Percentiles rank a stretch among this genome's conserved stretches.
Conservation (phyloP, 1,140 invertebrate species). For the Pseudomyrmex cubaensis region DNA sequence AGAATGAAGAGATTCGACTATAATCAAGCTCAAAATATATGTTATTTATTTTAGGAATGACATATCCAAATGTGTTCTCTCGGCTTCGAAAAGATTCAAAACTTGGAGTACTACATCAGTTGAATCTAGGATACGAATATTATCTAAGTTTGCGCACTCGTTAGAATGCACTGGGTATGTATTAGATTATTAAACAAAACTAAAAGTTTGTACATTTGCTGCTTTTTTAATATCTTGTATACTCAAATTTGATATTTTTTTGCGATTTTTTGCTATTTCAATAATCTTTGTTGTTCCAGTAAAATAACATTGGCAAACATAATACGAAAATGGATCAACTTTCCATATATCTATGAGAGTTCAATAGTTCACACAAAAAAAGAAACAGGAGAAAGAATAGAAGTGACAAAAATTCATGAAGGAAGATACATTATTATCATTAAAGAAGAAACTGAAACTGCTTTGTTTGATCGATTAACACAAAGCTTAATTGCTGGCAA, state of each 20-base stretch:
- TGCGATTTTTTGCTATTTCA: background rate
- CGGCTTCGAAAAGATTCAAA: conserved; percentile 20
- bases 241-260: background rate
- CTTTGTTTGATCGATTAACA: conserved; percentile 6
- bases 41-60: conserved; percentile 18
- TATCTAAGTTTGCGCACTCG: background rate
- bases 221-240: background rate
- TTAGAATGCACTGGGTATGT: conserved; percentile 19
- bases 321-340: background rate
- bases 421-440: background rate
- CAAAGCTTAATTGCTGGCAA: conserved; percentile 29
- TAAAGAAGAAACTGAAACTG: background rate
- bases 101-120: conserved; percentile 15
- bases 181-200: background rate
- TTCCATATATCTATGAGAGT: background rate
- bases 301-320: background rate
- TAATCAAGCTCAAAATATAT: background rate
- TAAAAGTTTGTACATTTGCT: background rate
- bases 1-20: background rate
- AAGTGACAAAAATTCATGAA: conserved; percentile 4
- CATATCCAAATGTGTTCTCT: conserved; percentile 4
- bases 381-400: background rate
- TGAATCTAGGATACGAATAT: background rate
- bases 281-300: background rate
- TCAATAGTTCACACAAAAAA: background rate